A percentile compares a stretch with the other conserved stretches of the same genome.
These are phyloP conservation scores for Pampus argenteus DNA, from an alignment of 2,797 vertebrate species.

Conservation along the genomic window DNA sequence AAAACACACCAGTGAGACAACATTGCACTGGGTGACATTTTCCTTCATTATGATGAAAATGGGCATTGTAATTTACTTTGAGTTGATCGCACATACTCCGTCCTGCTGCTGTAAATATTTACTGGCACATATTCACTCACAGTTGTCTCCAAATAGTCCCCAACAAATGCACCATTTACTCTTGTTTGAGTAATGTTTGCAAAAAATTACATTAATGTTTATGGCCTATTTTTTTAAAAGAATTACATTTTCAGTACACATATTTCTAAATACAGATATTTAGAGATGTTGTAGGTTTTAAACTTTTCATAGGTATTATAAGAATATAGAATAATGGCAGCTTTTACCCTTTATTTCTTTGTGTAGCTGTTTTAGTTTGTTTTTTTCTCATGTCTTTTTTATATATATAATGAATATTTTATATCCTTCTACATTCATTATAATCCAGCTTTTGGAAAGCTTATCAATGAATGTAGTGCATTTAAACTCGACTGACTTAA, in stretches of 20 bases:
- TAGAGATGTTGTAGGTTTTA: not conserved
- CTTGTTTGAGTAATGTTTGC: too few relatives aligned
- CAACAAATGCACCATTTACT: too few relatives aligned
- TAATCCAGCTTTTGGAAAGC: slow-evolving; percentile 16
- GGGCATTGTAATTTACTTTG: not conserved
- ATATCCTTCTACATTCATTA: slow-evolving; percentile 13
- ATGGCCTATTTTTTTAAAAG: not conserved
- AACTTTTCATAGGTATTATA: not conserved
- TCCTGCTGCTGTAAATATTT: not conserved
- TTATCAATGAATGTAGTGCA: not conserved
- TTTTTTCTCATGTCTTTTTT: not conserved
- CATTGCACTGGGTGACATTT: not conserved
- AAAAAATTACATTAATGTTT: not conserved
- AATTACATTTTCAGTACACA: not conserved
- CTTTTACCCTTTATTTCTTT: not conserved
- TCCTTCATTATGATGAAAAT: not conserved
- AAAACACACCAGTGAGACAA: not conserved
- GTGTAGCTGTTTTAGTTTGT: not conserved
- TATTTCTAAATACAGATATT: too few relatives aligned
- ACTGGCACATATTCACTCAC: not conserved
- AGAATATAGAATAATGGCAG: not conserved
- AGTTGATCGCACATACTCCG: not conserved
- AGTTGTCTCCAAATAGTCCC: too few relatives aligned
- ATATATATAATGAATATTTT: too few relatives aligned
- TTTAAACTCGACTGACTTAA: slow-evolving; percentile 35